Conservation (phyloP, 2,113 vertebrate species). For the Oncorhynchus mykiss region DNA sequence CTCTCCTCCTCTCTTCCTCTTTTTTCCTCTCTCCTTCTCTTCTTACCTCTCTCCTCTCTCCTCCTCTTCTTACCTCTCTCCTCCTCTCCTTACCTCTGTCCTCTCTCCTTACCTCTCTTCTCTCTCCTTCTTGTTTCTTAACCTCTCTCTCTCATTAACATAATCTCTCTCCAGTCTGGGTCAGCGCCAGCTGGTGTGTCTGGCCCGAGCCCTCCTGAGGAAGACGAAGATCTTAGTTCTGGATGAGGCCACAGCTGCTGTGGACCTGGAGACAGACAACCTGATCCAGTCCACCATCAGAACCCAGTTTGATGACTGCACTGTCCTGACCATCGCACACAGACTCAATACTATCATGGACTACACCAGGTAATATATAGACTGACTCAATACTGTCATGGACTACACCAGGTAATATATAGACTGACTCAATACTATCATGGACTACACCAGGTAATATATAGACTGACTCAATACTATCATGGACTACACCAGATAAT, state of each 20-base stretch:
- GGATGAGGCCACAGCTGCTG: slow-evolving; percentile 94
- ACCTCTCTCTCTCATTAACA: no score
- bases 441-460: background rate
- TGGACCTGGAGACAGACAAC: slow-evolving; percentile 91
- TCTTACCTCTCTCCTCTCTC: no score
- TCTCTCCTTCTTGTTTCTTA: background rate
- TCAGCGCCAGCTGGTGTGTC: slow-evolving; percentile 91
- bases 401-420: background rate
- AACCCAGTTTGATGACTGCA: slow-evolving; percentile 88
- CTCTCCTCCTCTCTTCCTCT: no score
- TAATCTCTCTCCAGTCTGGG: slow-evolving; percentile 75
- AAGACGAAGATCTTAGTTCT: slow-evolving; percentile 93
- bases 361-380: slow-evolving; percentile 80
- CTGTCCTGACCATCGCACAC: slow-evolving; percentile 93
- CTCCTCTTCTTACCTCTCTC: background rate
- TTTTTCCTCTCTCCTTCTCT: no score
- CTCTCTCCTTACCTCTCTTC: no score
- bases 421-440: background rate
- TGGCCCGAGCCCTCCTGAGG: slow-evolving; percentile 91
- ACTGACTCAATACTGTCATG: background rate
- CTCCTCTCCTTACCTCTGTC: background rate
- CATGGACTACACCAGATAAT: no score
- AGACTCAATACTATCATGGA: slow-evolving; percentile 96
- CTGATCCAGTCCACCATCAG: slow-evolving; percentile 94
- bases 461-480: no score